Conservation (phyloP, 2,113 vertebrate species). For the Oryzias woworae region DNA sequence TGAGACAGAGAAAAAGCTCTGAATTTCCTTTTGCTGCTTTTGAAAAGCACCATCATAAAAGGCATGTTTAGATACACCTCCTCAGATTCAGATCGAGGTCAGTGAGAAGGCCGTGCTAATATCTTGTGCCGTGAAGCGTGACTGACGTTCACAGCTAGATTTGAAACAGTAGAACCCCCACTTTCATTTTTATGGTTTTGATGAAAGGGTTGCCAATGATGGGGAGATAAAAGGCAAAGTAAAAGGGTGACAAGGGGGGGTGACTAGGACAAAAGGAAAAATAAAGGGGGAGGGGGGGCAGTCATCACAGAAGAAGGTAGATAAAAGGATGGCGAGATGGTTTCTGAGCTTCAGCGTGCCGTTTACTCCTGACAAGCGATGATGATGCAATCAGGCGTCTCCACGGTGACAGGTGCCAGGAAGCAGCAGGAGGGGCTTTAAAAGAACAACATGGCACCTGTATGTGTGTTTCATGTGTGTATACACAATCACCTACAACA, state of each 20-base stretch:
- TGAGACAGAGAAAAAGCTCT: slow-evolving; percentile 42
- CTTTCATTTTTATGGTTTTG: slow-evolving; percentile 58
- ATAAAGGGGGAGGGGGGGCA: slow-evolving; percentile 9
- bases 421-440: slow-evolving; percentile 69
- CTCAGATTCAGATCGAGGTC: slow-evolving; percentile 72
- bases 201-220: slow-evolving; percentile 59
- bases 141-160: slow-evolving; percentile 59
- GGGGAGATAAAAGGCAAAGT: slow-evolving; percentile 65
- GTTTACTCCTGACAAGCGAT: slow-evolving; percentile 64
- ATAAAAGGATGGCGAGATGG: slow-evolving; percentile 68
- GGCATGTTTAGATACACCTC: slow-evolving; percentile 59
- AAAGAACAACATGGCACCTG: slow-evolving; percentile 58
- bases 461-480: slow-evolving; percentile 25
- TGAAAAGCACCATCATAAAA: slow-evolving; percentile 58
- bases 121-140: slow-evolving; percentile 54
- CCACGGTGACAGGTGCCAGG: slow-evolving; percentile 74
- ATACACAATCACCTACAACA: neutral
- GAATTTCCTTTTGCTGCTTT: slow-evolving; percentile 46
- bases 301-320: slow-evolving; percentile 57
- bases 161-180: slow-evolving; percentile 57
- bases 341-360: slow-evolving; percentile 55
- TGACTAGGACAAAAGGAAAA: slow-evolving; percentile 47
- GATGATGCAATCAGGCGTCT: slow-evolving; percentile 76
- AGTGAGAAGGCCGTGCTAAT: slow-evolving; percentile 62
- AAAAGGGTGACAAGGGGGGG: slow-evolving; percentile 34